Conservation (phyloP, 2,113 vertebrate species). For the Mystacornis crossleyi region DNA sequence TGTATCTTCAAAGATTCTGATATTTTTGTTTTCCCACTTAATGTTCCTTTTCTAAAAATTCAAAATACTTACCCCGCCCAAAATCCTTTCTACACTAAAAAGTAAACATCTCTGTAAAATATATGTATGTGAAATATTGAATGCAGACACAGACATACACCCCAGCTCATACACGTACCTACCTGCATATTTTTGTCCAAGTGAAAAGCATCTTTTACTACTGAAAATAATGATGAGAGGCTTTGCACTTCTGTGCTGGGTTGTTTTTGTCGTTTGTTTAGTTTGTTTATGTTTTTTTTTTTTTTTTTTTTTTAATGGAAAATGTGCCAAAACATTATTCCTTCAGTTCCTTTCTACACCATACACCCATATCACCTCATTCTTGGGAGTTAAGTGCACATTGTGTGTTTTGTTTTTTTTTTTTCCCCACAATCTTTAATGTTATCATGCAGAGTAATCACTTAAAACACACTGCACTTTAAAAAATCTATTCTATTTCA, state of each 20-base stretch:
- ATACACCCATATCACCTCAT: fast-evolving
- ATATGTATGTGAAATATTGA: neutral
- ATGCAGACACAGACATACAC: neutral
- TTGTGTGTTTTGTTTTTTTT: neutral
- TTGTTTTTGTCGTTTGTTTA: neutral
- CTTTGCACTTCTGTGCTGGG: neutral
- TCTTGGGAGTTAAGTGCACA: neutral
- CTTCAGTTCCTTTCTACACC: neutral
- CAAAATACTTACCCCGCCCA: neutral
- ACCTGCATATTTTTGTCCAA: neutral
- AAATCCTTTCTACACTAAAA: neutral
- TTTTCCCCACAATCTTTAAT: neutral
- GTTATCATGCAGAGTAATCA: neutral
- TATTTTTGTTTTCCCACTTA: neutral
- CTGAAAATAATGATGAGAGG: neutral
- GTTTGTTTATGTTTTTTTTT: too few relatives aligned
- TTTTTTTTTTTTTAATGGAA: neutral
- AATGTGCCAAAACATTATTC: neutral
- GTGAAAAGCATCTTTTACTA: neutral
- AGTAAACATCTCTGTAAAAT: neutral
- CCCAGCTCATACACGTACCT: neutral
- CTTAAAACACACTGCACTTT: neutral
- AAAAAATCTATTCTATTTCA: neutral
- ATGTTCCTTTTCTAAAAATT: neutral
- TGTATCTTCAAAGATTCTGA: neutral